Evolutionary conservation across 2,888 invertebrate genomes (phyloP).

Genomic region (Microctonus hyperodae): DNA sequence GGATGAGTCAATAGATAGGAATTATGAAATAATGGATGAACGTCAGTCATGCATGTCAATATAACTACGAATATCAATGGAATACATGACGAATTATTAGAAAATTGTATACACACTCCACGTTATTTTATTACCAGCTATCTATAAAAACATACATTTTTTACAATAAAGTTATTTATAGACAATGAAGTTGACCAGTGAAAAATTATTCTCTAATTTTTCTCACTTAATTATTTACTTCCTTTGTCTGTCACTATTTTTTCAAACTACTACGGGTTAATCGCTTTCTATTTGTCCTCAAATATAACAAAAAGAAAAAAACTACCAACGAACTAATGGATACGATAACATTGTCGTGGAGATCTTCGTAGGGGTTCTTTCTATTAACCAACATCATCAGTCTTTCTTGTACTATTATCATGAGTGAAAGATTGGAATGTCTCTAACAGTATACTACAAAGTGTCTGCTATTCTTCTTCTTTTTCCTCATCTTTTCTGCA

Average conservation of each 20-base stretch:
- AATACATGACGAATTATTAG: slow-evolving; percentile 15
- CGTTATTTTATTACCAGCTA: neutral
- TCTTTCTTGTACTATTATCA: slow-evolving; percentile 48
- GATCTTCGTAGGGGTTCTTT: slow-evolving; percentile 48
- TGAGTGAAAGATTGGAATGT: slow-evolving; percentile 31
- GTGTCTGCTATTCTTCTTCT: neutral
- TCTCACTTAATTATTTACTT: neutral
- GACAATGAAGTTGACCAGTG: too few species aligned
- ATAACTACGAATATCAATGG: slow-evolving; percentile 9
- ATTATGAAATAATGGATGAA: slow-evolving; percentile 38
- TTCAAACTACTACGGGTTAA: neutral
- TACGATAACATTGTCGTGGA: slow-evolving; percentile 38
- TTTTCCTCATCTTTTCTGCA: neutral
- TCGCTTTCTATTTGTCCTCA: slow-evolving; percentile 30
- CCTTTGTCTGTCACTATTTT: neutral
- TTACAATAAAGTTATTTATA: too few species aligned
- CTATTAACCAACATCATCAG: slow-evolving; percentile 51
- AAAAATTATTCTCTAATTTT: neutral
- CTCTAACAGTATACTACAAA: slow-evolving; percentile 1
- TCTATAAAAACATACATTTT: too few species aligned
- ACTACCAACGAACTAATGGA: slow-evolving; percentile 42
- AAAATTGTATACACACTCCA: slow-evolving; percentile 22
- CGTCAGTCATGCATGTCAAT: slow-evolving; percentile 40
- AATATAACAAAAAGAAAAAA: neutral
- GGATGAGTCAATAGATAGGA: slow-evolving; percentile 21